These are phyloP conservation scores for Idaea dimidiata DNA, from an alignment of 2,888 invertebrate genomes.

Conservation along the genomic window DNA sequence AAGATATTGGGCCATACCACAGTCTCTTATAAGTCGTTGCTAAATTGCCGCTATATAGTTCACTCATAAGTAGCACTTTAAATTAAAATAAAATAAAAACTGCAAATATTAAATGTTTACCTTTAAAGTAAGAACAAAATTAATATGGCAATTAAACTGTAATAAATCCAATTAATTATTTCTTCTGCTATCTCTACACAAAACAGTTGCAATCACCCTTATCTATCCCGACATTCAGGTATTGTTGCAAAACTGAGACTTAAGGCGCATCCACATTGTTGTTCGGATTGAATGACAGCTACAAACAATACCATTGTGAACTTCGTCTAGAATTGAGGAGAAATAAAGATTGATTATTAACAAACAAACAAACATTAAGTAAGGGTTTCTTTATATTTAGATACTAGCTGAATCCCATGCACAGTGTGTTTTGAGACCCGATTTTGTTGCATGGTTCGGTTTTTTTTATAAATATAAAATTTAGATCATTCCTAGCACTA, in stretches of 20 bases:
- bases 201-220: constrained; percentile 59
- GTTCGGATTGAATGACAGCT: constrained; percentile 58
- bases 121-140: no score
- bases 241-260: constrained; percentile 55
- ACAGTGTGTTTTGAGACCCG: no score
- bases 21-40: no score
- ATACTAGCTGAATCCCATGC: neutral
- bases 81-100: no score
- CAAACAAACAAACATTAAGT: neutral
- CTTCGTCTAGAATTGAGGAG: constrained; percentile 5
- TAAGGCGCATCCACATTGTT: constrained; percentile 59
- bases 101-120: no score
- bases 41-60: no score
- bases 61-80: no score
- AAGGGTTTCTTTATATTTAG: neutral
- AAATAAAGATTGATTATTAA: neutral
- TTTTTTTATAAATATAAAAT: no score
- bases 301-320: constrained; percentile 37
- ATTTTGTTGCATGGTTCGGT: no score
- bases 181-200: constrained; percentile 45
- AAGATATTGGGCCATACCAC: neutral
- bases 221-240: constrained; percentile 50
- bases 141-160: no score
- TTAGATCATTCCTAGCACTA: no score
- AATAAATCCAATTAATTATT: constrained; percentile 1